Base-by-base conservation (phyloP, 1,140 invertebrate genomes). In the Coboldia fuscipes region DNA sequence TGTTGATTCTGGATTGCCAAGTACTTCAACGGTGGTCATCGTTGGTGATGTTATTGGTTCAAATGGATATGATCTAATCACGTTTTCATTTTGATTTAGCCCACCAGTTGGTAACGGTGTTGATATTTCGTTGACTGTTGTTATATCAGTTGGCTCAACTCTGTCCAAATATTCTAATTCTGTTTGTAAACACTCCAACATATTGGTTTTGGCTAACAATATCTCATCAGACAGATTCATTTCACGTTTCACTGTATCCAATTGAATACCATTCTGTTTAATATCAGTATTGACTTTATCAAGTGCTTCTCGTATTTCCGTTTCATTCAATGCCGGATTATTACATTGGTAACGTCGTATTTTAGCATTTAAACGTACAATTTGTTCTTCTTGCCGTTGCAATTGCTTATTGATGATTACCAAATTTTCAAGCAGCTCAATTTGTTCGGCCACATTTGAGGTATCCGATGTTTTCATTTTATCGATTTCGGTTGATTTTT, bases 321-420 rank as follows among this genome's bases (percentile, higher is more conserved):
- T 50, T 49, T 62, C 64, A 27, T 60, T 61, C 30, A 60, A 60
- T 14, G 57, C 62, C 33, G 61, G 60, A 43, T 65, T 65, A 37
- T 65, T 63, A 36, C 67, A 62, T 35, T 67, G 62, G 44, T 72
- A 68, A 37, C 72, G 59, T 41, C 68, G 65, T 8, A 77, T 57
- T 54, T 74, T 73, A 2, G 65, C 62, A 28, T 68, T 66, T 32
- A 79, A 45, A 41, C 72, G 53, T 2, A 72, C 65, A 2, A 77
- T 54, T 17, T 64, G 50, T 47, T 75, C 70, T 45, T 79, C 74
- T 50, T 78, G 72, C 16, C 66, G 60, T 35, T 76, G 64, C 29
- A 81, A 54, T 38, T 66, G 62, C 42, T 75, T 72, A 43, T 80
- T 79, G 12, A 82, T 55, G 14, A 70, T 67, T 6, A 72, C 61